Base-by-base conservation (phyloP, 1,140 invertebrate species). In the Papilio glaucus region DNA sequence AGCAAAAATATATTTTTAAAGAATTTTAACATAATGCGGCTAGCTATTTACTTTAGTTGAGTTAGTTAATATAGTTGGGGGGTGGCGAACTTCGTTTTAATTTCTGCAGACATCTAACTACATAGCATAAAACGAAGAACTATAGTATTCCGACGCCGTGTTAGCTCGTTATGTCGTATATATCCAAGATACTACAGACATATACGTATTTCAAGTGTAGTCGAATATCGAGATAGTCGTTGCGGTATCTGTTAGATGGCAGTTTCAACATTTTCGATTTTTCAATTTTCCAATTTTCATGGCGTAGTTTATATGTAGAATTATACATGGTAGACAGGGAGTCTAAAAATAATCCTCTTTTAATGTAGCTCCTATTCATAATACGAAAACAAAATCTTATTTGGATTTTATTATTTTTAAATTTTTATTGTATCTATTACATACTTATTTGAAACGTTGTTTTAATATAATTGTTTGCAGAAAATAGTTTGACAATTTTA, bases 51-150 rank as follows among this genome's bases (percentile, higher is more conserved):
- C 74, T 73, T 68, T 76, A 81, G 69, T 71, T 57, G 37, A 75
- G 72, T 45, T 76, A 81, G 67, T 72, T 70, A 37, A 24, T 73
- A 57, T 62, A 72, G 65, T 72, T 63, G 71, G 70, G 68, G 45
- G 68, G 70, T 69, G 74, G 79, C 73, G 73, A 73, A 83, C 76
- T 80, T 83, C 83, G 81, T 85, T 88, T 83, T 83, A 89, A 86
- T 87, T 89, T 89, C 79, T 81, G 79, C 83, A 82, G 84, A 88
- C 89, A 82, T 78, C 81, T 88, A 89, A 77, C 77, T 89, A 89
- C 74, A 87, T 86, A 88, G 78, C 85, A 88, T 89, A 87, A 89
- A 89, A 90, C 89, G 83, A 90, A 88, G 82, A 82, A 83, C 79
- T 73, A 76, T 76, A 74, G 75, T 77, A 79, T 77, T 85, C 76